phyloP scores from a whole-genome alignment of 2,113 vertebrate genomes.

The Gobiocypris rarus region DNA sequence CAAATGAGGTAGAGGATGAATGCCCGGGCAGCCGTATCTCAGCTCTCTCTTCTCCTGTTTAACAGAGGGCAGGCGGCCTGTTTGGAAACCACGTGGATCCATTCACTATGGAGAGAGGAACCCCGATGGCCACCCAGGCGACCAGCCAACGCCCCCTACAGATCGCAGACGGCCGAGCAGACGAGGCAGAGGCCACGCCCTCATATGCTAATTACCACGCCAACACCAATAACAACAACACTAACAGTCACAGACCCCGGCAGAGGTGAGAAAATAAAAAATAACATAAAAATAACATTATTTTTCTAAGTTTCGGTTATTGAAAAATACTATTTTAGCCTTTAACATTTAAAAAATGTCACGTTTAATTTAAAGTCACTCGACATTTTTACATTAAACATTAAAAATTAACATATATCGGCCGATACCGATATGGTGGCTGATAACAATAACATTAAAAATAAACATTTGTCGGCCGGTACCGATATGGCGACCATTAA shows the following conservation, averaged over 20 bases:
- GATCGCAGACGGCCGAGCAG: conserved; percentile 74
- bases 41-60: neutral
- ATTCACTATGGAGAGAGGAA: conserved; percentile 78
- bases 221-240: conserved; percentile 51
- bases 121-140: conserved; percentile 74
- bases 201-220: conserved; percentile 72
- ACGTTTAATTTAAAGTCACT: too few relatives aligned
- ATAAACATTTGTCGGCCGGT: too few relatives aligned
- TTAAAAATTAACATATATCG: too few relatives aligned
- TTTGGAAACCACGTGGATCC: conserved; percentile 83
- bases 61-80: conserved; percentile 83
- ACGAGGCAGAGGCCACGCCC: conserved; percentile 76
- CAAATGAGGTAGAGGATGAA: neutral
- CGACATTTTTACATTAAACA: too few relatives aligned
- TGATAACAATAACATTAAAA: too few relatives aligned
- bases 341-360: neutral
- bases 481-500: too few relatives aligned
- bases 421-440: too few relatives aligned
- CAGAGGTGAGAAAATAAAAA: conserved; percentile 11
- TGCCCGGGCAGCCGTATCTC: neutral
- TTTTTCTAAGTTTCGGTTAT: neutral
- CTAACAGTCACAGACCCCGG: conserved; percentile 1
- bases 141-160: conserved; percentile 88
- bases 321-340: too few relatives aligned
- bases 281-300: neutral